These are phyloP conservation scores for Lacanobia oleracea DNA, from an alignment of 2,888 invertebrate genomes.

Conservation along the genomic window DNA sequence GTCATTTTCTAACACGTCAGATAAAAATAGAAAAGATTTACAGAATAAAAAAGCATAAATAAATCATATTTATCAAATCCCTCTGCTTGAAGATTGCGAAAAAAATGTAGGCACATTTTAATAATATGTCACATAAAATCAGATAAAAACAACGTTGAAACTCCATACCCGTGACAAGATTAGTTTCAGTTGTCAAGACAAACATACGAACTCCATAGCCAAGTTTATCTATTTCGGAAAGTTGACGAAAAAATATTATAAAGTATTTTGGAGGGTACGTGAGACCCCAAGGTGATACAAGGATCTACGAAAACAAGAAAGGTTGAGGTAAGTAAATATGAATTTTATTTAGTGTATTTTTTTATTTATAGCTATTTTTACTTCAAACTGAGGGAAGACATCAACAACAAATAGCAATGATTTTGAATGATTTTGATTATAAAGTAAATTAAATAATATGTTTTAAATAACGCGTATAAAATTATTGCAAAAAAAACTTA, in stretches of 20 bases:
- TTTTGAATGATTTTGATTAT: too few relatives aligned
- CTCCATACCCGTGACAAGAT: slow-evolving; percentile 68
- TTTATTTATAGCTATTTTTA: not conserved
- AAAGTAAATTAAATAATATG: not conserved
- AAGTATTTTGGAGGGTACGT: slow-evolving; percentile 72
- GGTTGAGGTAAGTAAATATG: not conserved
- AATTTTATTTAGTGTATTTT: not conserved
- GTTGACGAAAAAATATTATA: slow-evolving; percentile 75
- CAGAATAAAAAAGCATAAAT: slow-evolving; percentile 19
- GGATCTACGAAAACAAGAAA: slow-evolving; percentile 50
- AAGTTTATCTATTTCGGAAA: slow-evolving; percentile 76
- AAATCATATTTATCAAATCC: slow-evolving; percentile 45
- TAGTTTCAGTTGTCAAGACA: slow-evolving; percentile 69
- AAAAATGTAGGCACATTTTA: slow-evolving; percentile 58
- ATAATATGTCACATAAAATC: slow-evolving; percentile 66
- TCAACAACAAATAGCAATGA: too few relatives aligned
- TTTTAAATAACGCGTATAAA: not conserved
- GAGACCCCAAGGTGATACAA: slow-evolving; percentile 53
- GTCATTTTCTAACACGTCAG: not conserved
- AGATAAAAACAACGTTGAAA: slow-evolving; percentile 67
- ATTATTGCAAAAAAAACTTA: not conserved
- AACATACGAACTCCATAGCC: slow-evolving; percentile 67
- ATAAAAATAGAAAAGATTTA: not conserved
- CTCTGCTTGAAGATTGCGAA: slow-evolving; percentile 25
- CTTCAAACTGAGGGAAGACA: too few relatives aligned